Base-by-base conservation (phyloP, 2,797 vertebrate genomes). In the Avahi laniger region DNA sequence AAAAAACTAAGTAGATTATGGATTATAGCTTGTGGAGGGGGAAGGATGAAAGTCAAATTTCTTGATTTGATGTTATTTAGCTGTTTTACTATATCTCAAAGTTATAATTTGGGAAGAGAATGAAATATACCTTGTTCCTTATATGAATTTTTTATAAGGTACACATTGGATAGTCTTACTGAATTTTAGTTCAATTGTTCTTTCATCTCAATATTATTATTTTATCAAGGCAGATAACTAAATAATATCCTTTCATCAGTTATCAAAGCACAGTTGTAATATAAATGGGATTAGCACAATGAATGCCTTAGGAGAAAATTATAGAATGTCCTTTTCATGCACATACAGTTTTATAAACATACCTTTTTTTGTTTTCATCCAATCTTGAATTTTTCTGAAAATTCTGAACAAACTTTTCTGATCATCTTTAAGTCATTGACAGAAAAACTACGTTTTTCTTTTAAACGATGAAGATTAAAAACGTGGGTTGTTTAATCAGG, bases 121-220 rank as follows among this genome's bases (percentile, higher is more conserved):
- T 95, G 65, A 35, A 35, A 38, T 94, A 20, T 85, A 89, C 93
- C 65, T 52, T 96, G 76, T 83, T 61, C 13, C 20, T 84, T 73
- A 54, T 43, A 54, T 72, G 30, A 97, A 67, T 54, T 85, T n/a
- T n/a, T 94, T 97, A 89, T 89, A 78, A 90, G 83, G 57, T 92
- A 43, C 20, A 79, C 4, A 93, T 1, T 1, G 4, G 0, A 2
- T 20, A 69, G 72, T 83, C n/a, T 93, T 97, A 95, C 46, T 94
- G 79, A 93, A n/a, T 89, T 46, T 69, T 81, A 22, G 20, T 61
- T 93, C 24, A 50, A 24, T 73, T 84, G 22, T 9, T 63, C 12
- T 96, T 95, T 96, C 28, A 86, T 33, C 75, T 94, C 24, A 91
- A 4, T 73, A 52, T 96, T 89, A 43, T 65, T 93, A 95, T 87